Evolutionary conservation across 2,113 vertebrate genomes (phyloP).

Genomic region (Myiopsitta monachus): DNA sequence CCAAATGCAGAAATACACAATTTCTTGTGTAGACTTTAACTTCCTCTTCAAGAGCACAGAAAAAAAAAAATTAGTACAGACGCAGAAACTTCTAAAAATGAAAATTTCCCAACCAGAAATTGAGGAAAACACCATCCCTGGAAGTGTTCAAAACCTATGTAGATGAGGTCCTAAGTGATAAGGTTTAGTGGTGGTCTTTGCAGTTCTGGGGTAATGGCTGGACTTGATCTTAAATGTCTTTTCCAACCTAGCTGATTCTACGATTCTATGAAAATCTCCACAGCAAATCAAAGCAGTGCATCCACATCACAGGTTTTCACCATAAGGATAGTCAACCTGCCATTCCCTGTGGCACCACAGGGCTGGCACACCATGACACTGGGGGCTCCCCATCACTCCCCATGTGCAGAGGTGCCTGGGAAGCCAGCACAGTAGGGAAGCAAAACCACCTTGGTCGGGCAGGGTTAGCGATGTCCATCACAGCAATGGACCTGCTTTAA

Average conservation of each 20-base stretch:
- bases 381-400: accelerated
- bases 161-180: neutral
- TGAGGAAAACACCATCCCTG: neutral
- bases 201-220: neutral
- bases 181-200: neutral
- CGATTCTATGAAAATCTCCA: neutral
- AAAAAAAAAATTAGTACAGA: neutral
- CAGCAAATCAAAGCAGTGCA: accelerated
- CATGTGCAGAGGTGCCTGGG: accelerated
- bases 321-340: neutral
- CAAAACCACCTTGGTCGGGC: accelerated
- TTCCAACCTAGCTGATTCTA: neutral
- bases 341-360: accelerated
- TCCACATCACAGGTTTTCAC: accelerated
- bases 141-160: neutral
- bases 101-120: neutral
- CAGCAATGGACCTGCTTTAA: neutral
- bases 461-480: neutral
- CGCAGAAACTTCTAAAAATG: neutral
- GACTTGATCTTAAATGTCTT: neutral
- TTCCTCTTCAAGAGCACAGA: neutral
- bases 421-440: accelerated
- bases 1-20: neutral
- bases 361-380: accelerated
- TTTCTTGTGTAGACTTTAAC: neutral